Base-by-base conservation (phyloP, 2,113 vertebrate genomes). In the Tenebrosternarchus preto region DNA sequence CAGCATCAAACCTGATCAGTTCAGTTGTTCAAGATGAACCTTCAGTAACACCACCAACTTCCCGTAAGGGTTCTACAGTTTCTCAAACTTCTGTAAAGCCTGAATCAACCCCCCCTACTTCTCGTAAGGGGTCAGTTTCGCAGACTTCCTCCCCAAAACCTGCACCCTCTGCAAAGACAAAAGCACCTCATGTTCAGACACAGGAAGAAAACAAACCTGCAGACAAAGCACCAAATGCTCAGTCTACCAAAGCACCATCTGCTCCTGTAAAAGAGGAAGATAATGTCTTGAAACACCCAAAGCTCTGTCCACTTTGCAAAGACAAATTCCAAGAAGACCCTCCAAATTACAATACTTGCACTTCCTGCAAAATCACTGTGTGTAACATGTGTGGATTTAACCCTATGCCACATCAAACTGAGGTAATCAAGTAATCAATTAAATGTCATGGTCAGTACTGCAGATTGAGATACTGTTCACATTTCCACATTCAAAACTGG, bases 301-400 rank as follows among this genome's bases (percentile, higher is more conserved):
- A 90, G 88, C 25, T 80, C 11, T 99, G 97, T 90, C 95, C 94
- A 25, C 94, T 99, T 77, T 99, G 97, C 90, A 96, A 96, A 88
- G 92, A 88, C 84, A 89, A 88, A 63, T 92, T 98, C 66, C 97
- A 95, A 70, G 89, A 93, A 77, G 94, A 95, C 64, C 90, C 88
- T 5, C 91, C 94, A 0, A 98, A 97, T 90, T 98, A 94, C 86
- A 96, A 84, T 67, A 93, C 88, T 0, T 99, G 97, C 78, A 97
- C 94, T 0, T 93, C 95, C 78, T 99, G 97, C 92, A 95, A 96
- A 90, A 93, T 87, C 8, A 90, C 89, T 70, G 95, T 98, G 19
- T 99, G 97, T 87, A 97, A 96, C 80, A 93, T 94, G 78, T 99
- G 97, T 95, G 97, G 96, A 93, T 98, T 98, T 92, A 97, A 95